Percentiles rank a stretch among this genome's conserved stretches.
These are phyloP conservation scores for Temnothorax ravouxi DNA, from an alignment of 2,888 invertebrate species.

Conservation along the genomic window DNA sequence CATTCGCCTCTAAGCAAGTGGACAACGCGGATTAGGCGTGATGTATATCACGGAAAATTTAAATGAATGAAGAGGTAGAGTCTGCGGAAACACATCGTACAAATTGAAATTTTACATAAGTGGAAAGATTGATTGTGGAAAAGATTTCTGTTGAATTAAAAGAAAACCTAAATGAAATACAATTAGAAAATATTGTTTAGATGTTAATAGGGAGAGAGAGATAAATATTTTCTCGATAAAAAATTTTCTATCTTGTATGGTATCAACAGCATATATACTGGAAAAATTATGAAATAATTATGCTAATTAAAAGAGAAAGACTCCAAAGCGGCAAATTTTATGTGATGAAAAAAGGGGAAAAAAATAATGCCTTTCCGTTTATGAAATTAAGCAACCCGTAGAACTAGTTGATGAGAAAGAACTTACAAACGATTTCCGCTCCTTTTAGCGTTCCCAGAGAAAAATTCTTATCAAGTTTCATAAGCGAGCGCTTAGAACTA, in stretches of 20 bases:
- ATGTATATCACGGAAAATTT: background rate
- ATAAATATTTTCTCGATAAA: too few relatives aligned
- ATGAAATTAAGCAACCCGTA: conserved; percentile 18
- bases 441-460: conserved; percentile 3
- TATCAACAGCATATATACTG: too few relatives aligned
- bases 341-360: background rate
- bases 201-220: background rate
- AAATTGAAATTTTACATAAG: background rate
- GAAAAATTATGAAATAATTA: background rate
- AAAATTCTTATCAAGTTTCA: conserved; percentile 40
- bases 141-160: background rate
- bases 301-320: background rate
- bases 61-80: background rate
- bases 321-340: background rate
- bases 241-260: background rate
- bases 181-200: background rate
- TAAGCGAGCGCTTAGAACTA: conserved; percentile 36
- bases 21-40: conserved; percentile 46
- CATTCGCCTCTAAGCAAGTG: conserved; percentile 36
- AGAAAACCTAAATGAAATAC: background rate
- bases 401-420: conserved; percentile 39
- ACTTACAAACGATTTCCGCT: conserved; percentile 21
- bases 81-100: background rate
- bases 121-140: background rate
- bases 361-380: background rate